phyloP scores from a whole-genome alignment of 2,797 vertebrate species.

The Helicolenus hilgendorfi region DNA sequence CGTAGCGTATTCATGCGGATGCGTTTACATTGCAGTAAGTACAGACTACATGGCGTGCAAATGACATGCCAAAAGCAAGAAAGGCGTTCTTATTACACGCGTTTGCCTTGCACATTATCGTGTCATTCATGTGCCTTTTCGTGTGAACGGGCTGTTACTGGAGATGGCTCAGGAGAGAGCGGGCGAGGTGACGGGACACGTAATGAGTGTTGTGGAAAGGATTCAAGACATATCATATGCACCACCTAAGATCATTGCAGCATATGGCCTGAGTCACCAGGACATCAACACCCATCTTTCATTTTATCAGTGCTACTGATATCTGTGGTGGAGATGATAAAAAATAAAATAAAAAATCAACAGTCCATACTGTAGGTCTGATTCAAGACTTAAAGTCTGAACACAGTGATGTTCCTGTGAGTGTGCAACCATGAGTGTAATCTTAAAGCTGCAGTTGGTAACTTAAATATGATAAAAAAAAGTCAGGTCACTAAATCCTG shows the following conservation, averaged over 20 bases:
- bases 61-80: too few relatives aligned
- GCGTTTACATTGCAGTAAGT: too few relatives aligned
- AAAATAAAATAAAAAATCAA: not conserved
- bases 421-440: not conserved
- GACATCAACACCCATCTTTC: not conserved
- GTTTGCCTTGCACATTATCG: too few relatives aligned
- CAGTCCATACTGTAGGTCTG: not conserved
- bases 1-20: too few relatives aligned
- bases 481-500: too few relatives aligned
- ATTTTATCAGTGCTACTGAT: not conserved
- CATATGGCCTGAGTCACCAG: not conserved
- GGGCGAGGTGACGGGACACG: not conserved
- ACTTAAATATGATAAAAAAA: too few relatives aligned
- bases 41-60: too few relatives aligned
- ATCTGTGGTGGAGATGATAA: slow-evolving; percentile 15
- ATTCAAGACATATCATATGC: not conserved
- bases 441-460: not conserved
- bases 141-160: too few relatives aligned
- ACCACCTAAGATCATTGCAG: not conserved
- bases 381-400: not conserved
- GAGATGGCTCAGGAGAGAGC: not conserved
- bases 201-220: not conserved
- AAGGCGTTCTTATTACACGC: too few relatives aligned
- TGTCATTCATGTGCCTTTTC: too few relatives aligned
- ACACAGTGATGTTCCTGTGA: slow-evolving; percentile 11